These are phyloP conservation scores for Manacus vitellinus DNA, from an alignment of 2,113 vertebrate species.

Conservation along the genomic window DNA sequence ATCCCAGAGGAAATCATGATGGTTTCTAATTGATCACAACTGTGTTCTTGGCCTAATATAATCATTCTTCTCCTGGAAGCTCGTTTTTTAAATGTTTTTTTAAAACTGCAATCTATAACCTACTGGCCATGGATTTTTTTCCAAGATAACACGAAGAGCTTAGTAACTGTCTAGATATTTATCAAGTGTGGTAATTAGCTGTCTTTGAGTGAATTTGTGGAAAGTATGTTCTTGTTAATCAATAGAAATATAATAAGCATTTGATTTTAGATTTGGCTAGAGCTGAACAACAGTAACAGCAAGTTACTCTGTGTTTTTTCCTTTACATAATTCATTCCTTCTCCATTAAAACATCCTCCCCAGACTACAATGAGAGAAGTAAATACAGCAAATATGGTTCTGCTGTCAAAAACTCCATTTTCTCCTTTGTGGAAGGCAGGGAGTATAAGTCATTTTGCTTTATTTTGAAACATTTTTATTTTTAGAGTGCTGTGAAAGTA, in stretches of 20 bases:
- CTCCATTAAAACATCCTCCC: background rate
- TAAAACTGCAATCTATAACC: background rate
- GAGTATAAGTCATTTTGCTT: background rate
- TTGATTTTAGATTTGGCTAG: background rate
- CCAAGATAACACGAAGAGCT: background rate
- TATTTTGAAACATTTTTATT: background rate
- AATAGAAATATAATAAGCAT: background rate
- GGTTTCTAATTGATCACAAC: background rate
- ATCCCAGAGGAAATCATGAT: slow-evolving; percentile 7
- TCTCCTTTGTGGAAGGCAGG: background rate
- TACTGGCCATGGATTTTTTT: background rate
- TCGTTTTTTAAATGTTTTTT: background rate
- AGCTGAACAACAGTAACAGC: background rate
- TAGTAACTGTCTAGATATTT: slow-evolving; percentile 8
- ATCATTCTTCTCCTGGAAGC: background rate
- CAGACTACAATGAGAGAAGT: background rate
- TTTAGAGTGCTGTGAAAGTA: background rate
- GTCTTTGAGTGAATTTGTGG: background rate
- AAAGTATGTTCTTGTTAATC: background rate
- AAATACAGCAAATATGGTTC: background rate
- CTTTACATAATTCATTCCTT: background rate
- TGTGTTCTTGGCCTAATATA: background rate
- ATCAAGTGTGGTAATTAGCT: background rate
- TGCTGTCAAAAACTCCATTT: background rate
- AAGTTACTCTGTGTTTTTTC: background rate